A percentile compares a stretch with the other conserved stretches of the same genome.
phyloP scores from a whole-genome alignment of 2,113 vertebrate species.

The Amphiprion percula region DNA sequence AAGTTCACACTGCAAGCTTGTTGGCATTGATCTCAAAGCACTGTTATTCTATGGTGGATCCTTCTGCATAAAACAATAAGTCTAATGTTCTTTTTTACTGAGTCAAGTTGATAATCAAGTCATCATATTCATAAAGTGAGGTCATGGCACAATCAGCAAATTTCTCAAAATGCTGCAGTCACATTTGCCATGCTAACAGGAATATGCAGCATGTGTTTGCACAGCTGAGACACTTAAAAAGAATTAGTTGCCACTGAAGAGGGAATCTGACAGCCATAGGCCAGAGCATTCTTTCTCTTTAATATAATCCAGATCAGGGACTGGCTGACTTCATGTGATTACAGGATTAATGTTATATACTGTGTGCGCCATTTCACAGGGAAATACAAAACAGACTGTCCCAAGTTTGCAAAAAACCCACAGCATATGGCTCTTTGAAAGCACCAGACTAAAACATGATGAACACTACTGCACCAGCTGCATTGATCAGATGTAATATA shows the following conservation, averaged over 20 bases:
- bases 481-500: conserved; percentile 66
- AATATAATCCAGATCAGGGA: conserved; percentile 30
- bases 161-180: neutral
- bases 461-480: conserved; percentile 49
- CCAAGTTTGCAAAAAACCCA: conserved; percentile 45
- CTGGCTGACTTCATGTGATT: conserved; percentile 34
- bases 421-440: conserved; percentile 36
- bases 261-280: conserved; percentile 33
- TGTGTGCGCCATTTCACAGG: conserved; percentile 37
- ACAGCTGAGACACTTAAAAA: conserved; percentile 26
- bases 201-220: neutral
- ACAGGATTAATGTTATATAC: conserved; percentile 36
- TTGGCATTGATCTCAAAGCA: neutral
- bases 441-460: conserved; percentile 40
- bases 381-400: conserved; percentile 40
- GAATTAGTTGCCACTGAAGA: conserved; percentile 46
- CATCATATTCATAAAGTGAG: neutral
- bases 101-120: neutral
- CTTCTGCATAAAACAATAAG: neutral
- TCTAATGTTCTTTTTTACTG: neutral
- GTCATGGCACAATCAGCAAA: neutral
- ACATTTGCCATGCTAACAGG: neutral
- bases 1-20: neutral
- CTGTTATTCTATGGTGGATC: neutral
- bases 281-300: conserved; percentile 25